These are phyloP conservation scores for Centroberyx gerrardi DNA, from an alignment of 2,797 vertebrate genomes.

Conservation along the genomic window DNA sequence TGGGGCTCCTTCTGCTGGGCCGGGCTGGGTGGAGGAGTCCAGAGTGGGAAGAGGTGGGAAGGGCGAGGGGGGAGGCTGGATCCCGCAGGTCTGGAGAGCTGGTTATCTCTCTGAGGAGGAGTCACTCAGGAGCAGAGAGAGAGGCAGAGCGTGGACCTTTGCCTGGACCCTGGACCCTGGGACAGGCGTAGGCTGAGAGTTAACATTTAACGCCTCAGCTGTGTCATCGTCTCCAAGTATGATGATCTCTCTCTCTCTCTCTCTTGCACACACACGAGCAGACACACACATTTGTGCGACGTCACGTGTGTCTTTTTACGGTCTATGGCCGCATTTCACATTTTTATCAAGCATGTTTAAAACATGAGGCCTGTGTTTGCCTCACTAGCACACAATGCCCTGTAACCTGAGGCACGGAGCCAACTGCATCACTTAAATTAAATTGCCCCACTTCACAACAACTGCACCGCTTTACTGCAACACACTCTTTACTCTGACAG, in stretches of 20 bases:
- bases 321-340: conserved; percentile 15
- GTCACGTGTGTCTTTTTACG: neutral
- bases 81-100: conserved; percentile 26
- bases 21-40: conserved; percentile 30
- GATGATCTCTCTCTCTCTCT: neutral
- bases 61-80: conserved; percentile 32
- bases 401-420: conserved; percentile 70
- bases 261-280: neutral
- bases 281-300: neutral
- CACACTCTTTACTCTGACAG: neutral
- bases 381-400: conserved; percentile 53
- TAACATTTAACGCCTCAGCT: conserved; percentile 82
- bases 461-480: neutral
- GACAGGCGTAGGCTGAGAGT: conserved; percentile 71
- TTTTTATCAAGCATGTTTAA: conserved; percentile 57
- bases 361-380: conserved; percentile 61
- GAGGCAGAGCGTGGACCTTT: conserved; percentile 65
- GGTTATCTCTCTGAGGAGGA: conserved; percentile 68
- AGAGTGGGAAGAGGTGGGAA: conserved; percentile 7
- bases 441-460: conserved; percentile 33
- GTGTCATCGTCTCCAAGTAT: conserved; percentile 48
- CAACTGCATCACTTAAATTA: conserved; percentile 50
- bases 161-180: conserved; percentile 69
- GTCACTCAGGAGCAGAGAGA: conserved; percentile 19
- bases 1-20: neutral